Evolutionary conservation across 2,113 vertebrate species (phyloP).

Genomic region (Eptatretus burgeri): DNA sequence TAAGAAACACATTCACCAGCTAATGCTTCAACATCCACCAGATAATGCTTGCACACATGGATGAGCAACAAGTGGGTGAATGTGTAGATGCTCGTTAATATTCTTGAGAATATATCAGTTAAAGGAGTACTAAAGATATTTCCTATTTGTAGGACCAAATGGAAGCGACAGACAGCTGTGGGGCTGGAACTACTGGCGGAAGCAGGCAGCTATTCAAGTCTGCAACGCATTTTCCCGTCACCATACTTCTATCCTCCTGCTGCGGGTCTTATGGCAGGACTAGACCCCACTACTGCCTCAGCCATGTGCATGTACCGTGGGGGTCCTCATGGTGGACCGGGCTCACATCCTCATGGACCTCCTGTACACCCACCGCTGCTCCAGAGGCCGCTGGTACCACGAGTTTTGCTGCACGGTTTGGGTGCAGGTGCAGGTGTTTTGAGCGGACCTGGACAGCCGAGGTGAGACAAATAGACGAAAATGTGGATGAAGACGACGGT

Average conservation of each 20-base stretch:
- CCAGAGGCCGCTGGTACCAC: constrained; percentile 49
- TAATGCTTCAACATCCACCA: too few species aligned
- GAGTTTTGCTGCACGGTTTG: constrained; percentile 82
- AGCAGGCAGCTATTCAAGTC: constrained; percentile 78
- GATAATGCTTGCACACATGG: too few species aligned
- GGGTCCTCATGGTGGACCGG: constrained; percentile 14
- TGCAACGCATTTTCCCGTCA: constrained; percentile 91
- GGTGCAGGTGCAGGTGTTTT: constrained; percentile 19
- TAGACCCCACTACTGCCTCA: constrained; percentile 64
- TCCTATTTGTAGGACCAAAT: constrained; percentile 38
- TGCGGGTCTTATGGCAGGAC: constrained; percentile 73
- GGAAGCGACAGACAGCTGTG: constrained; percentile 78
- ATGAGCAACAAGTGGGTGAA: too few species aligned
- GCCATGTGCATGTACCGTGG: constrained; percentile 98
- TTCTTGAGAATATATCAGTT: too few species aligned
- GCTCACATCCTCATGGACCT: neutral
- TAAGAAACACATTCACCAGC: too few species aligned
- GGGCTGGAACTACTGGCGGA: constrained; percentile 73
- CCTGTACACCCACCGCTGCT: neutral
- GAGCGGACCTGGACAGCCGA: neutral
- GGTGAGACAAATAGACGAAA: neutral
- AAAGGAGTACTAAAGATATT: too few species aligned
- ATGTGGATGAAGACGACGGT: too few species aligned
- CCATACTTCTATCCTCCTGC: constrained; percentile 94
- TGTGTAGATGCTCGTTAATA: too few species aligned